These are phyloP conservation scores for Ctenodactylus gundi DNA, from an alignment of 2,113 vertebrate genomes.

Conservation along the genomic window DNA sequence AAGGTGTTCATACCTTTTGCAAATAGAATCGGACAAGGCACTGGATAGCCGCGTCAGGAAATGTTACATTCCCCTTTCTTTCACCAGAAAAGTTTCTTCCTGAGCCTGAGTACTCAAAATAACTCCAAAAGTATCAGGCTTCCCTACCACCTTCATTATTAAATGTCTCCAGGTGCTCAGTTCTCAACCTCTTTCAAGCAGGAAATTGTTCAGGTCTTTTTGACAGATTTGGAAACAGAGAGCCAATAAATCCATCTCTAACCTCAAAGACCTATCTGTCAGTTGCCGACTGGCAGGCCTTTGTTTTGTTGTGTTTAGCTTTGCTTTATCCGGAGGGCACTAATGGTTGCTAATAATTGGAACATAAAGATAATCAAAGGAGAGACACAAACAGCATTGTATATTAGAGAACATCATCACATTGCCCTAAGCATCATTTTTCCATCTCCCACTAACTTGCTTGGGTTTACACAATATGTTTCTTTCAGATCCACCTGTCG, in stretches of 20 bases:
- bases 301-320: conserved; percentile 63
- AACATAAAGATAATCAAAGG: conserved; percentile 71
- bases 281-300: conserved; percentile 21
- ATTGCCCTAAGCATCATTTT: conserved; percentile 46
- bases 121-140: conserved; percentile 57
- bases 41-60: conserved; percentile 63
- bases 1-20: conserved; percentile 28
- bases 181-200: conserved; percentile 56
- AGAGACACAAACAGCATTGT: conserved; percentile 52
- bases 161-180: conserved; percentile 66
- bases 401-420: conserved; percentile 42
- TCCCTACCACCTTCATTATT: conserved; percentile 73
- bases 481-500: conserved; percentile 61
- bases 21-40: conserved; percentile 18
- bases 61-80: conserved; percentile 61
- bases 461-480: conserved; percentile 57
- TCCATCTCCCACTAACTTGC: conserved; percentile 29
- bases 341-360: conserved; percentile 62
- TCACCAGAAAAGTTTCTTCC: conserved; percentile 60
- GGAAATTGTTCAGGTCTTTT: conserved; percentile 63
- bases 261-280: conserved; percentile 60
- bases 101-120: conserved; percentile 54
- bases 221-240: conserved; percentile 61
- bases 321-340: conserved; percentile 33
- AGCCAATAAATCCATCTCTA: conserved; percentile 72